Evolutionary conservation across 2,888 invertebrate species (phyloP).

Genomic region (Diaprepes abbreviatus): DNA sequence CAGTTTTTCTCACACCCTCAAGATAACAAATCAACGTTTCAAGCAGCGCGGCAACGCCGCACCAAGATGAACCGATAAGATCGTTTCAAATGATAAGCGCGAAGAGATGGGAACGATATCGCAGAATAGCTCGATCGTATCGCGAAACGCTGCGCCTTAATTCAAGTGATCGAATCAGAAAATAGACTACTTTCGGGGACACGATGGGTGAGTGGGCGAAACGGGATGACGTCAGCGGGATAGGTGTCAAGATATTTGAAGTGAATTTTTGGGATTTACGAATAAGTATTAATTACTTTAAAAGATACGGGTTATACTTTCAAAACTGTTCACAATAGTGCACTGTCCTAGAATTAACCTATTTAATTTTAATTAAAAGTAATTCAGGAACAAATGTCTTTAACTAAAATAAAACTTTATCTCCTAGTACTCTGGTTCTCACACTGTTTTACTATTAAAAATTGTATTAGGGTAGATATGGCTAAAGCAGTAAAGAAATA

Average conservation of each 20-base stretch:
- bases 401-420: too few relatives aligned
- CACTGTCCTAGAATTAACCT: too few relatives aligned
- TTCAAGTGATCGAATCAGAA: slow-evolving; percentile 41
- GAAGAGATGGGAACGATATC: slow-evolving; percentile 41
- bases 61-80: slow-evolving; percentile 37
- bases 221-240: slow-evolving; percentile 5
- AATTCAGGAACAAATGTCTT: too few relatives aligned
- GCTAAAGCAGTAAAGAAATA: too few relatives aligned
- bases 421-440: too few relatives aligned
- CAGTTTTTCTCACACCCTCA: background rate
- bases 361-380: too few relatives aligned
- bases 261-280: too few relatives aligned
- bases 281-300: too few relatives aligned
- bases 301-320: too few relatives aligned
- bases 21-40: slow-evolving; percentile 25
- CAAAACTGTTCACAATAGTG: too few relatives aligned
- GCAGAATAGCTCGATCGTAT: slow-evolving; percentile 37
- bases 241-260: background rate
- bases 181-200: slow-evolving; percentile 32
- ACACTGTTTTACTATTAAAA: too few relatives aligned
- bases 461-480: too few relatives aligned
- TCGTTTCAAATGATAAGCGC: slow-evolving; percentile 33
- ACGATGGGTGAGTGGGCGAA: slow-evolving; percentile 27
- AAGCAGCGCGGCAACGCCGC: slow-evolving; percentile 31
- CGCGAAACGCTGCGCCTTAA: slow-evolving; percentile 33